A percentile compares a stretch with the other conserved stretches of the same genome.
These are phyloP conservation scores for Styela plicata DNA, from an alignment of 23 tunicate genomes.

Conservation along the genomic window DNA sequence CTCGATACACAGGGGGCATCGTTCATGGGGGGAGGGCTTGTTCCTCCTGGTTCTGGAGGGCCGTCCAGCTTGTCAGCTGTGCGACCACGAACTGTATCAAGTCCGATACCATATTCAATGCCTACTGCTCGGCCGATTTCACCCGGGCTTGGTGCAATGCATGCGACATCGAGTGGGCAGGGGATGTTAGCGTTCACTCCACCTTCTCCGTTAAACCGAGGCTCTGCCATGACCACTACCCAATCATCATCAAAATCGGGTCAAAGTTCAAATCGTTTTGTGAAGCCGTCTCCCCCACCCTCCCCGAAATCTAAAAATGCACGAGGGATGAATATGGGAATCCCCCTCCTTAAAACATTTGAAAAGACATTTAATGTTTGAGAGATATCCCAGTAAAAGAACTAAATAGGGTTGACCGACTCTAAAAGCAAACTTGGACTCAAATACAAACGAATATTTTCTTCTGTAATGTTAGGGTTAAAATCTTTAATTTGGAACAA, in stretches of 20 bases:
- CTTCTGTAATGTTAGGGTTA: no score
- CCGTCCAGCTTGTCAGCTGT: slow-evolving; percentile 24
- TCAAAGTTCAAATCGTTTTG: slow-evolving; percentile 27
- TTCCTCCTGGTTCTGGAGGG: slow-evolving; percentile 5
- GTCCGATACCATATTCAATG: slow-evolving; percentile 59
- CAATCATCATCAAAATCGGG: slow-evolving; percentile 3
- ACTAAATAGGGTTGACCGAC: no score
- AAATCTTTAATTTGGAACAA: no score
- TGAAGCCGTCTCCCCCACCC: slow-evolving; percentile 87
- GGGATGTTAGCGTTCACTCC: slow-evolving; percentile 24
- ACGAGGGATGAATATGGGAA: slow-evolving; percentile 30
- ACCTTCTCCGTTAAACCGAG: slow-evolving; percentile 10
- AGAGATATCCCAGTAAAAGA: no score
- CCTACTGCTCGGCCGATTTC: slow-evolving; percentile 54
- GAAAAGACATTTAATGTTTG: no score
- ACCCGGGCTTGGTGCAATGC: slow-evolving; percentile 48
- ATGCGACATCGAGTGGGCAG: slow-evolving; percentile 45
- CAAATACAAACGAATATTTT: no score
- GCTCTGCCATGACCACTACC: background rate
- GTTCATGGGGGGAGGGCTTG: slow-evolving; percentile 25
- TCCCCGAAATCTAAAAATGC: slow-evolving; percentile 59
- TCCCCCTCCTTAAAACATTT: no score
- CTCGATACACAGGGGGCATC: slow-evolving; percentile 39
- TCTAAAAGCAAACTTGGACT: no score
- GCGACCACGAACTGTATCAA: slow-evolving; percentile 54